Evolutionary conservation across 2,797 vertebrate genomes (phyloP).

Genomic region (Psittacula derbiana): DNA sequence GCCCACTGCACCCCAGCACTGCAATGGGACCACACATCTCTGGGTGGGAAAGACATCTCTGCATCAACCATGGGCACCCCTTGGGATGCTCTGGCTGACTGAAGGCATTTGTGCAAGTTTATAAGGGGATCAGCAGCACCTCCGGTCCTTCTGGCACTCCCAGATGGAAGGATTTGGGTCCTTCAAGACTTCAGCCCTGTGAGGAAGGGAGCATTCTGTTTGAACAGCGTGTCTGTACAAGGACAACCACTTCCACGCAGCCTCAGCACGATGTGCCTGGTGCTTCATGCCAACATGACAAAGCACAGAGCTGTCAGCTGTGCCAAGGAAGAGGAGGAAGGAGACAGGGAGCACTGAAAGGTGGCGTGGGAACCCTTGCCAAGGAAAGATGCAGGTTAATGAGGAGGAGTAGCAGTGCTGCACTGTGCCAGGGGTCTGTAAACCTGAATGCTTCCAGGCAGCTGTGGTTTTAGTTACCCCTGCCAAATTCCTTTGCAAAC

Average conservation of each 20-base stretch:
- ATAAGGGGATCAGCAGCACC: background rate
- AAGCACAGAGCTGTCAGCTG: background rate
- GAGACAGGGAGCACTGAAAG: background rate
- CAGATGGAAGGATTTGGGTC: slow-evolving; percentile 16
- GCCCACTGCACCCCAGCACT: background rate
- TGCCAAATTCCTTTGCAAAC: slow-evolving; percentile 44
- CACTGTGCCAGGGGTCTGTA: slow-evolving; percentile 35
- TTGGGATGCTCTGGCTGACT: background rate
- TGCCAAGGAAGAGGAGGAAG: background rate
- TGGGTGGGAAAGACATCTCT: accelerated
- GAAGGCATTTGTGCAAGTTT: background rate
- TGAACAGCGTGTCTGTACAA: background rate
- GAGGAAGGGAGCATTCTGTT: background rate
- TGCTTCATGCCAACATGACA: background rate
- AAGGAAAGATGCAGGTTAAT: slow-evolving; percentile 19
- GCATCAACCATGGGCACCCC: accelerated
- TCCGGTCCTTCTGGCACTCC: background rate
- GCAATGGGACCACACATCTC: accelerated
- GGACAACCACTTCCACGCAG: background rate
- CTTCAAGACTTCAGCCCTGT: background rate
- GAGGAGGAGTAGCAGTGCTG: background rate
- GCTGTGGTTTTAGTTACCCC: background rate
- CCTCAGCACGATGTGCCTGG: background rate
- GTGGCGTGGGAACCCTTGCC: background rate
- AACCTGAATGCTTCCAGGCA: background rate